Percentiles rank a stretch among this genome's conserved stretches.
Evolutionary conservation across 2,888 invertebrate genomes (phyloP).

Genomic region (Drosophila picticornis): DNA sequence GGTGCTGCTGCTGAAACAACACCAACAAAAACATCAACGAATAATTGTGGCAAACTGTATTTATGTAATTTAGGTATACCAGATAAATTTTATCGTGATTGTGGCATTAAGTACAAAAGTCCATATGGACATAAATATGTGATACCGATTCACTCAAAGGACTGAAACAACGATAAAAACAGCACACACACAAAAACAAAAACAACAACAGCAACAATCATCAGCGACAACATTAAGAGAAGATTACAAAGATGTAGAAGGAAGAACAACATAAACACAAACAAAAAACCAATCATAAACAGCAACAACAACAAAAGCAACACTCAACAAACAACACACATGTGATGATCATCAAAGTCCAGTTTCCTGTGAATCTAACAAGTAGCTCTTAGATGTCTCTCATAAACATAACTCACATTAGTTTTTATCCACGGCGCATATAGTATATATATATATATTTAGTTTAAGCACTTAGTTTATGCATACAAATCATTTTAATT

Average conservation of each 20-base stretch:
- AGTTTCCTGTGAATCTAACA: slow-evolving; percentile 79
- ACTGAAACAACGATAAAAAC: slow-evolving; percentile 82
- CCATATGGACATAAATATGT: slow-evolving; percentile 94
- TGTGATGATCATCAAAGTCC: slow-evolving; percentile 80
- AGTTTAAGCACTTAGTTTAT: slow-evolving; percentile 37
- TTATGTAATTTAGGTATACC: slow-evolving; percentile 95
- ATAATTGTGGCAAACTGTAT: slow-evolving; percentile 90
- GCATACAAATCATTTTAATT: slow-evolving; percentile 29
- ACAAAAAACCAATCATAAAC: slow-evolving; percentile 17
- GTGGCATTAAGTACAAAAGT: slow-evolving; percentile 92
- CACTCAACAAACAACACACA: slow-evolving; percentile 59
- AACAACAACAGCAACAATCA: slow-evolving; percentile 38
- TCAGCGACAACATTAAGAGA: slow-evolving; percentile 48
- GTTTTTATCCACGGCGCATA: slow-evolving; percentile 62
- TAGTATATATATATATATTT: slow-evolving; percentile 42
- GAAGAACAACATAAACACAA: slow-evolving; percentile 29
- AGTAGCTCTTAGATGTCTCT: slow-evolving; percentile 75
- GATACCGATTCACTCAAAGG: slow-evolving; percentile 89
- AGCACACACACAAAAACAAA: slow-evolving; percentile 43
- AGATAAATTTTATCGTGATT: slow-evolving; percentile 90
- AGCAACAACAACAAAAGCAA: slow-evolving; percentile 32
- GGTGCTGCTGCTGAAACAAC: slow-evolving; percentile 25
- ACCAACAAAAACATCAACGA: slow-evolving; percentile 66
- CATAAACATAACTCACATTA: slow-evolving; percentile 62
- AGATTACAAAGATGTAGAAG: slow-evolving; percentile 15